These are phyloP conservation scores for Rana temporaria DNA, from an alignment of 2,113 vertebrate genomes.

Conservation along the genomic window DNA sequence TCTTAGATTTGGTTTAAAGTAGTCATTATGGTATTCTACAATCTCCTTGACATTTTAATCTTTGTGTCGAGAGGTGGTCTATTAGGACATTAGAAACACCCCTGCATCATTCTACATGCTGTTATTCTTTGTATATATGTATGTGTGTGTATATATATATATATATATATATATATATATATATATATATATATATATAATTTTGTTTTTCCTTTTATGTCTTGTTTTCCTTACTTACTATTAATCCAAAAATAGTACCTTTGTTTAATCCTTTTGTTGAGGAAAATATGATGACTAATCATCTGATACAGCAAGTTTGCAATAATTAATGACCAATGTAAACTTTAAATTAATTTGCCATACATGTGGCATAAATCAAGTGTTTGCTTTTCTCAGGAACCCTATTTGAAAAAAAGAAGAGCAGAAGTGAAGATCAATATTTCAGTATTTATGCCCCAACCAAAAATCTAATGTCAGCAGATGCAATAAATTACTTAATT, in stretches of 20 bases:
- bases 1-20: too few species aligned
- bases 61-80: too few species aligned
- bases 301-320: conserved; percentile 17
- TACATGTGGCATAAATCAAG: conserved; percentile 28
- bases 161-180: not conserved
- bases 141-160: not conserved
- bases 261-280: too few species aligned
- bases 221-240: too few species aligned
- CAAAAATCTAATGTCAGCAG: conserved; percentile 50
- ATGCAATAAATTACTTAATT: conserved; percentile 48
- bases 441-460: conserved; percentile 48
- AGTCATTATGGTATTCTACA: too few species aligned
- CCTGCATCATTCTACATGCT: too few species aligned
- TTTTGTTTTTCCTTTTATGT: not conserved
- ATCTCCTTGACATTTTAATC: too few species aligned
- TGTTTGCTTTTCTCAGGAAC: conserved; percentile 35
- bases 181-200: too few species aligned
- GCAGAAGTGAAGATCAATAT: conserved; percentile 39
- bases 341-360: conserved; percentile 42
- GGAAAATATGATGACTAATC: not conserved
- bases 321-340: conserved; percentile 8
- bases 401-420: conserved; percentile 29
- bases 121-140: not conserved
- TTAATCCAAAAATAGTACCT: too few species aligned
- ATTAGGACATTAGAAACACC: too few species aligned